Evolutionary conservation across 23 tunicate genomes (phyloP), one percentile per base, ranked within the genome.

Genomic region (Aplidium turbinatum): DNA sequence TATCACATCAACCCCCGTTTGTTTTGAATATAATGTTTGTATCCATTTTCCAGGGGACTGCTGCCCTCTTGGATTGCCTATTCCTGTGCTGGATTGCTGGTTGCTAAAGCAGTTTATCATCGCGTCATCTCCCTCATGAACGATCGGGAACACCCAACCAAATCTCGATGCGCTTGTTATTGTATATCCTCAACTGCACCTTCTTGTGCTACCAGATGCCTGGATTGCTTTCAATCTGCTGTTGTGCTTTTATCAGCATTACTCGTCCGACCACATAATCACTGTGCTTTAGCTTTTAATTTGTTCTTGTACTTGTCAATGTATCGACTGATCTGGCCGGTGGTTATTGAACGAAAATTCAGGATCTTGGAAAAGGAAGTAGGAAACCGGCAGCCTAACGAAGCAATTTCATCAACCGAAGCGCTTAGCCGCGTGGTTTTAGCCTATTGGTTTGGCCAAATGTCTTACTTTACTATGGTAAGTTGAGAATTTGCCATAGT

Each of bases 391-490:
- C 72, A 6, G 19, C 50, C 50, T 3, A 50, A 35, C 3, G 67
- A 21, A 23, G 33, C 20, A 22, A 35, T 74, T 16, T 9, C 63
- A 22, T 56, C 31, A 18, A 21, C 33, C 26, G 53, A 38, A 50
- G 35, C 46, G 25, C 50, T 48, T 11, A 70, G 35, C 1, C 31
- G 89, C 26, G 40, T 67, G 9, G 34, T 52, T 7, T 24, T 67
- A 19, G 76, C 82, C 0, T 78, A 56, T 33, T 90, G 97, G 97
- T 90, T 90, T 38, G 89, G 97, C 39, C 85, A 83, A 38, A 74
- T 79, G 86, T 58, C 89, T 24, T 83, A 83, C 46, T 90, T 83
- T 36, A 82, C 83, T 24, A 22, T 81, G 78, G 96, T 88, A 67
- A 80, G 86, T 55, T 29, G 40, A n/a, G n/a, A n/a, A n/a, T n/a